These are phyloP conservation scores for Calameuta pallipes DNA, from an alignment of 2,888 invertebrate species.

Conservation along the genomic window DNA sequence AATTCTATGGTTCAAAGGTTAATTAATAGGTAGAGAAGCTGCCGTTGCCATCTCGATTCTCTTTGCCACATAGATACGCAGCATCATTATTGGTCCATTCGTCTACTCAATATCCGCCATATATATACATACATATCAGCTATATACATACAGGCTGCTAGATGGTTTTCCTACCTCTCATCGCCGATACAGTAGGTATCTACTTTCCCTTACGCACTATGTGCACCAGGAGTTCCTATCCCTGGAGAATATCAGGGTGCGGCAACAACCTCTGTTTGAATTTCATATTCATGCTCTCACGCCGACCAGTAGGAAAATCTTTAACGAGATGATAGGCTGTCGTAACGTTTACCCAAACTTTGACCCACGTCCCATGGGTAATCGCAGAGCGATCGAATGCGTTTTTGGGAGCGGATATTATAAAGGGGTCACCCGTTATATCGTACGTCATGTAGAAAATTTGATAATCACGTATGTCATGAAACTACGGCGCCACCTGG, in stretches of 20 bases:
- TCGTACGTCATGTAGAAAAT: background rate
- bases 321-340: background rate
- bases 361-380: background rate
- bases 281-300: background rate
- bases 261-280: background rate
- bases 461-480: background rate
- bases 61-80: slow-evolving; percentile 18
- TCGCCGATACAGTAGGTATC: background rate
- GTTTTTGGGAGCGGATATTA: background rate
- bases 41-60: slow-evolving; percentile 15
- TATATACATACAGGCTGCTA: background rate
- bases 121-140: background rate
- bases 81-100: slow-evolving; percentile 24
- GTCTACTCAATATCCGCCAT: slow-evolving; percentile 16
- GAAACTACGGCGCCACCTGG: background rate
- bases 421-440: background rate
- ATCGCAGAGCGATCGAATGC: background rate
- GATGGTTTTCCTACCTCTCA: background rate
- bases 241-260: background rate
- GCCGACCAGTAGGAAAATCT: background rate
- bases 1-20: slow-evolving; percentile 22
- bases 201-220: background rate
- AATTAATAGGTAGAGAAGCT: slow-evolving; percentile 25
- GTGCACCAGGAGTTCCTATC: background rate
- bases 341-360: background rate